Evolutionary conservation across 2,888 invertebrate species (phyloP).

Genomic region (Rhagophthalmus giganteus): DNA sequence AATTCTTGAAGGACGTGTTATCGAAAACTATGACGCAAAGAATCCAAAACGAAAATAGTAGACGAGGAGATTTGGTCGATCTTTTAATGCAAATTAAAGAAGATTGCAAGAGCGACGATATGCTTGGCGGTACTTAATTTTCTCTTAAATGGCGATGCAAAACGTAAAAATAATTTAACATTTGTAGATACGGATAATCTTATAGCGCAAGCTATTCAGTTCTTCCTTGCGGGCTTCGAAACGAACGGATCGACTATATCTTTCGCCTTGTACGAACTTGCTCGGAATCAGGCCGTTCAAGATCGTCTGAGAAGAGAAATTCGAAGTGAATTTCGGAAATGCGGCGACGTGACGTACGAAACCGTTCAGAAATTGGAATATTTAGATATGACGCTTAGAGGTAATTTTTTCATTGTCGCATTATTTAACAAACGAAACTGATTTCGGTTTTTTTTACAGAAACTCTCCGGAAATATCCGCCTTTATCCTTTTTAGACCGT

Average conservation of each 20-base stretch:
- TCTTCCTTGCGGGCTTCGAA: constrained; percentile 56
- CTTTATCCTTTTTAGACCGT: constrained; percentile 40
- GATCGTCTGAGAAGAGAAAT: constrained; percentile 52
- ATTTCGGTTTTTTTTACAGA: too few relatives aligned
- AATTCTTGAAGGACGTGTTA: constrained; percentile 43
- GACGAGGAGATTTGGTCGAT: constrained; percentile 49
- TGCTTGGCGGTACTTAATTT: too few relatives aligned
- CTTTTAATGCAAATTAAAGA: constrained; percentile 26
- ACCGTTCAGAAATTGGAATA: constrained; percentile 11
- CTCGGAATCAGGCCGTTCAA: constrained; percentile 50
- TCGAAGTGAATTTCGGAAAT: constrained; percentile 36
- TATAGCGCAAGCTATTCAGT: constrained; percentile 49
- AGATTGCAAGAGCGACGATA: too few relatives aligned
- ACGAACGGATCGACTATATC: constrained; percentile 52
- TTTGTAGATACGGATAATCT: too few relatives aligned
- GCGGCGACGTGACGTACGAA: constrained; percentile 14
- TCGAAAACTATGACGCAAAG: constrained; percentile 38
- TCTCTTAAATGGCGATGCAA: too few relatives aligned
- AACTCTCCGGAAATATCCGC: constrained; percentile 50
- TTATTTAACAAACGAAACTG: too few relatives aligned
- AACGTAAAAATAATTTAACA: too few relatives aligned
- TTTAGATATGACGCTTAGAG: constrained; percentile 13
- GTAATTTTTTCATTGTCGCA: too few relatives aligned
- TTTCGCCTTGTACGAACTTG: constrained; percentile 50
- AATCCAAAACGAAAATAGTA: constrained; percentile 35